Evolutionary conservation across 2,113 vertebrate genomes (phyloP).

Genomic region (Orycteropus afer): DNA sequence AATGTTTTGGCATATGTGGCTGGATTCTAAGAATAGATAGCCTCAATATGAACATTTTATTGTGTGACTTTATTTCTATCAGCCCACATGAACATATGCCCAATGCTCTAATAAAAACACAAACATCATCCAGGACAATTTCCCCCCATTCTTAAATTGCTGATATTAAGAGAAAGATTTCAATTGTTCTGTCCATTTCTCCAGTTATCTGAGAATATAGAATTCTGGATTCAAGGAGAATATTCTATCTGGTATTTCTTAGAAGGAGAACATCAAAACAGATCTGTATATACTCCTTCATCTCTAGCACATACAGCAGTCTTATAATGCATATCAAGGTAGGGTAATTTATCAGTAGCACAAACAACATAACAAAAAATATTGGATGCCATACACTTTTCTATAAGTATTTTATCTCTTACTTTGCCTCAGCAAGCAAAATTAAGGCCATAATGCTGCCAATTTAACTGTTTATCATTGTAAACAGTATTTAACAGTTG

Average conservation of each 20-base stretch:
- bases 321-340: neutral
- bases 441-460: neutral
- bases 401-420: neutral
- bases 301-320: neutral
- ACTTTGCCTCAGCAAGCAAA: neutral
- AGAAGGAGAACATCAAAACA: neutral
- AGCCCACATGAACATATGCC: conserved; percentile 67
- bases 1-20: conserved; percentile 86
- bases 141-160: neutral
- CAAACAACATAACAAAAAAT: neutral
- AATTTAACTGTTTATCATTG: neutral
- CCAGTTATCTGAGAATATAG: neutral
- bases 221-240: neutral
- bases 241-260: neutral
- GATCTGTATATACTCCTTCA: neutral
- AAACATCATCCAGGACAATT: conserved; percentile 15
- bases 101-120: conserved; percentile 75
- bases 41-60: conserved; percentile 78
- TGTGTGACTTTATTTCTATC: conserved; percentile 78
- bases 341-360: neutral
- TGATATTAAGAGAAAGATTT: neutral
- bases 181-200: conserved; percentile 4
- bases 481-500: neutral
- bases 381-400: neutral
- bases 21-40: conserved; percentile 81